Evolutionary conservation across 1,140 invertebrate species (phyloP), one percentile per base, ranked within the genome.

Genomic region (Mactra quadrangularis): DNA sequence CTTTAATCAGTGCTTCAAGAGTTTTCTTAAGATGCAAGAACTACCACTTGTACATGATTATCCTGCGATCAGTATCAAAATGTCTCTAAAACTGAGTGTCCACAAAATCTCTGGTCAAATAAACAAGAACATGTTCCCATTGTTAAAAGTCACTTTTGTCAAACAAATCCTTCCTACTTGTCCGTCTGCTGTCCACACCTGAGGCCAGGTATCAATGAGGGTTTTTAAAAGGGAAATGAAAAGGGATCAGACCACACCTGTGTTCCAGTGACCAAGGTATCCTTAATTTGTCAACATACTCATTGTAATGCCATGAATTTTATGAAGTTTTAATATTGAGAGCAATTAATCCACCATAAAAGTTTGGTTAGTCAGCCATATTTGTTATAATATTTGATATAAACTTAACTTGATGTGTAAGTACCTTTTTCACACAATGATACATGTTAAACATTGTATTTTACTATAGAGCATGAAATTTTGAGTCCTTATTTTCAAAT

Each of bases 291-390:
- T 74, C 33, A 74, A 1, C 33, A 17, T 19, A 17, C 35, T 74
- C 22, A 59, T 57, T 41, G 38, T 38, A 19, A 35, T 29, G 31
- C 33, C 38, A 35, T 74, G 22, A 52, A 52, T 59, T 74, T 74
- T 59, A 74, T 74, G 53, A 47, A 74, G 52, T 59, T 74, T 74
- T 59, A 74, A 59, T 59, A 41, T 57, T 74, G 52, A 29, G 57
- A 41, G 15, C 4, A 13, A 74, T 74, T 17, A 15, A 59, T 52
- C 38, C 41, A 50, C 52, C 35, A 50, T 74, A 31, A 74, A 74
- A 74, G 57, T 35, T 31, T 45, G 41, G 31, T 57, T 72, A 41
- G 57, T 59, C 53, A 25, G 35, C 71, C 55, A 59, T 27, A 22
- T 59, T 25, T 27, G 22, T 19, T 41, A 41, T 74, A 31, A 25